Conservation (phyloP, 1,140 invertebrate species). For the Hyles euphorbiae region DNA sequence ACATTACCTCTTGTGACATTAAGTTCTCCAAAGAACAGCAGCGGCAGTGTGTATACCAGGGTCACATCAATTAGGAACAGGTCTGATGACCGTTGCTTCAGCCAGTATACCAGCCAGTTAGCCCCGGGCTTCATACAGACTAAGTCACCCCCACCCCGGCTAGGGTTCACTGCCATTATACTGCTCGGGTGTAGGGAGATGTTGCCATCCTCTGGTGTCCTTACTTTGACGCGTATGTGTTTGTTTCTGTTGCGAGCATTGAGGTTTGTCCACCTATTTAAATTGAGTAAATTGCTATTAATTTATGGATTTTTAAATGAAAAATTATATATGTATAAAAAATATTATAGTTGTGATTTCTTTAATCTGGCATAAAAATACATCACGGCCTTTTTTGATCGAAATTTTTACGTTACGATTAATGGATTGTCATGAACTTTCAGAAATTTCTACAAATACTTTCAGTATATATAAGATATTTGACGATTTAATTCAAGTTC, state of each 20-base stretch:
- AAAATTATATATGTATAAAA: neutral
- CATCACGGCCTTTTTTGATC: neutral
- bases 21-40: constrained; percentile 70
- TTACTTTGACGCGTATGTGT: constrained; percentile 19
- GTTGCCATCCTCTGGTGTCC: constrained; percentile 50
- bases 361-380: neutral
- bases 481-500: no score
- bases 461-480: no score
- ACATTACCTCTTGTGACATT: constrained; percentile 37
- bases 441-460: no score
- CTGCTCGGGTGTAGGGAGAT: constrained; percentile 61
- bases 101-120: constrained; percentile 65
- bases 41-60: constrained; percentile 59
- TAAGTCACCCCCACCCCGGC: neutral
- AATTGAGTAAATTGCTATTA: no score
- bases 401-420: no score
- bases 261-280: constrained; percentile 42
- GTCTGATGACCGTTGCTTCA: constrained; percentile 55
- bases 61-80: constrained; percentile 63
- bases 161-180: constrained; percentile 30
- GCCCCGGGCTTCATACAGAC: constrained; percentile 42
- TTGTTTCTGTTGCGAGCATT: constrained; percentile 20
- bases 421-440: no score
- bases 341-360: no score
- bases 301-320: neutral